A percentile compares a stretch with the other conserved stretches of the same genome.
These are phyloP conservation scores for Xenopus laevis DNA, from an alignment of 2,113 vertebrate genomes.

Conservation along the genomic window DNA sequence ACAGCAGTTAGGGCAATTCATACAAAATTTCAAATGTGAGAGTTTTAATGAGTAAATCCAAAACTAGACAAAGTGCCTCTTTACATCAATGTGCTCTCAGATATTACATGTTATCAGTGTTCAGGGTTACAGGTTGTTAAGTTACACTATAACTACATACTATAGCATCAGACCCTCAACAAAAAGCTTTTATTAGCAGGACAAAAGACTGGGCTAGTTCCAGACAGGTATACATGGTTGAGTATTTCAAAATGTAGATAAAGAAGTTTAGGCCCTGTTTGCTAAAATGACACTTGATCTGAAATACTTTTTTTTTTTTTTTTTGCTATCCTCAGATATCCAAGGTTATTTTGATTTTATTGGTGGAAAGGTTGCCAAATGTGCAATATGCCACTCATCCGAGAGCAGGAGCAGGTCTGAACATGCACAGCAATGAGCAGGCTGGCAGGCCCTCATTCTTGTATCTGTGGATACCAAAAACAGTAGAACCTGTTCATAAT, in stretches of 20 bases:
- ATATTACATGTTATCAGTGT: too few relatives aligned
- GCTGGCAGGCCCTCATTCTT: conserved; percentile 76
- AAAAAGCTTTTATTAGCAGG: neutral
- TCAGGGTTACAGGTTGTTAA: too few relatives aligned
- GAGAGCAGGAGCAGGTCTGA: conserved; percentile 87
- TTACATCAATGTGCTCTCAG: too few relatives aligned
- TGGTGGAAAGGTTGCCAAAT: conserved; percentile 73
- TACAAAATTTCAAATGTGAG: too few relatives aligned
- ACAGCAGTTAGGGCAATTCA: too few relatives aligned
- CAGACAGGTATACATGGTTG: conserved; percentile 20
- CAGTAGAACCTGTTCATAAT: conserved; percentile 91
- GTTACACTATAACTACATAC: neutral
- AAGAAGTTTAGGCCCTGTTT: conserved; percentile 52
- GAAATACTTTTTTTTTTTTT: conserved; percentile 50
- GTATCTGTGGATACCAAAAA: conserved; percentile 99
- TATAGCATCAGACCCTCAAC: neutral
- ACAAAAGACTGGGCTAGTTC: conserved; percentile 36
- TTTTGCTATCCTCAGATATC: conserved; percentile 66
- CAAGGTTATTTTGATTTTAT: conserved; percentile 67
- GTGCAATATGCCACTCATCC: conserved; percentile 75
- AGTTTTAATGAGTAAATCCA: too few relatives aligned
- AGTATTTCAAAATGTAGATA: conserved; percentile 44
- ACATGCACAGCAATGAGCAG: conserved; percentile 77
- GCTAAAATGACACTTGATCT: conserved; percentile 60
- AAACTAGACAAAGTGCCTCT: too few relatives aligned